A percentile compares a stretch with the other conserved stretches of the same genome.
These are phyloP conservation scores for Ceramica pisi DNA, from an alignment of 2,888 invertebrate species.

Conservation along the genomic window DNA sequence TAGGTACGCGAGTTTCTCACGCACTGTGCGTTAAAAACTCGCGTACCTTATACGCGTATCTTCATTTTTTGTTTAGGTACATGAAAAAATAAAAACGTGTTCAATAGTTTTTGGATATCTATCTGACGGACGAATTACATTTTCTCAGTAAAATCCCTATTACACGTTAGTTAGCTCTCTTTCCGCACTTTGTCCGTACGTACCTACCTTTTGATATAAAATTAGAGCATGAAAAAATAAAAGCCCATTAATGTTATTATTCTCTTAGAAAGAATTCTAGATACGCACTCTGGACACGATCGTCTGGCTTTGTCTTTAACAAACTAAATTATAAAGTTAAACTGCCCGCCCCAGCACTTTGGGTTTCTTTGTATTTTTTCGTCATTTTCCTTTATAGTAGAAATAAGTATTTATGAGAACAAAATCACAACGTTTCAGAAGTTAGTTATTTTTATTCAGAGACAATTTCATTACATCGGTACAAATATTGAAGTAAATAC, in stretches of 20 bases:
- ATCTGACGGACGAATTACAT: no score
- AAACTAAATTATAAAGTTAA: slow-evolving; percentile 51
- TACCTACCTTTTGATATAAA: slow-evolving; percentile 6
- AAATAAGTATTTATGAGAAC: slow-evolving; percentile 17
- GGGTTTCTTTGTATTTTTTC: slow-evolving; percentile 18
- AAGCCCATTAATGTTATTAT: slow-evolving; percentile 36
- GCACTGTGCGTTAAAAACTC: no score
- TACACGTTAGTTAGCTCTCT: background rate
- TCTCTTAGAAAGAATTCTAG: slow-evolving; percentile 36
- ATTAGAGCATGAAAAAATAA: slow-evolving; percentile 17
- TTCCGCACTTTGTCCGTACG: background rate
- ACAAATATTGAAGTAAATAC: slow-evolving; percentile 66
- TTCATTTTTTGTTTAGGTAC: no score
- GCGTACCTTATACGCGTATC: no score
- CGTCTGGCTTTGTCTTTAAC: slow-evolving; percentile 44
- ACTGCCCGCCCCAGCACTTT: slow-evolving; percentile 16
- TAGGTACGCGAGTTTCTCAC: no score
- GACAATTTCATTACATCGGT: slow-evolving; percentile 65
- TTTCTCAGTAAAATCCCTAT: no score
- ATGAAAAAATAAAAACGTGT: no score
- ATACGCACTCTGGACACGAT: slow-evolving; percentile 27
- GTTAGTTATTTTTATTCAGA: slow-evolving; percentile 68
- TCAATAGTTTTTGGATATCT: no score
- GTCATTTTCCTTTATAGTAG: background rate
- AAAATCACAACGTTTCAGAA: slow-evolving; percentile 48